Evolutionary conservation across 2,888 invertebrate species (phyloP).

Genomic region (Microplitis deprimator): DNA sequence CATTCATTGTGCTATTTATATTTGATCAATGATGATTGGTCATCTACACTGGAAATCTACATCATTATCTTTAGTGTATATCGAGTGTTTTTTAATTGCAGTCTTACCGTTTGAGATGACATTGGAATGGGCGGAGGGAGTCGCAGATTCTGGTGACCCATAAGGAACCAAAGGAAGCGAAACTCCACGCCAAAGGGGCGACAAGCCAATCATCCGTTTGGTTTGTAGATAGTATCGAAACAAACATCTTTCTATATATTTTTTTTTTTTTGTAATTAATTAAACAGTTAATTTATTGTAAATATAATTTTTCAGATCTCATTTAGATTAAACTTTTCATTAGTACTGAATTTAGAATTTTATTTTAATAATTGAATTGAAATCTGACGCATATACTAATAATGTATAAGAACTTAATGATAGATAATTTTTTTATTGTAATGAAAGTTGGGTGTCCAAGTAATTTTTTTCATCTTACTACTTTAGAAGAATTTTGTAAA

Average conservation of each 20-base stretch:
- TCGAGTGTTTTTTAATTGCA: conserved; percentile 69
- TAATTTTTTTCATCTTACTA: not conserved
- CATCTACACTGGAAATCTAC: conserved; percentile 36
- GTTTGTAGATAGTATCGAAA: conserved; percentile 68
- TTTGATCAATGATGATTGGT: not conserved
- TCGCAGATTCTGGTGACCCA: conserved; percentile 53
- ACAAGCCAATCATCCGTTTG: conserved; percentile 62
- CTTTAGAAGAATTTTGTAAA: conserved; percentile 6
- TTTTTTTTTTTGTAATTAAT: conserved; percentile 35
- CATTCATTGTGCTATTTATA: not conserved
- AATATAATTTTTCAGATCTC: conserved; percentile 26
- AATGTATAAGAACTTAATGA: conserved; percentile 10
- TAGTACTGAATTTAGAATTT: conserved; percentile 30
- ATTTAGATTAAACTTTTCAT: conserved; percentile 19
- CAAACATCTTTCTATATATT: conserved; percentile 27
- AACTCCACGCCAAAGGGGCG: conserved; percentile 50
- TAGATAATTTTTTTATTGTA: conserved; percentile 5
- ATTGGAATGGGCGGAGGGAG: conserved; percentile 53
- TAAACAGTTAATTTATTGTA: conserved; percentile 26
- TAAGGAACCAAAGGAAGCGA: conserved; percentile 35
- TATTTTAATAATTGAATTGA: conserved; percentile 7
- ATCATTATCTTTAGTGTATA: conserved; percentile 61
- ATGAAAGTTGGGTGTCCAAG: not conserved
- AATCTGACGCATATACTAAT: conserved; percentile 25
- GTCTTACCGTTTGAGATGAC: conserved; percentile 68